Conservation (phyloP, 2,888 invertebrate genomes). For the Drosophila merina region DNA sequence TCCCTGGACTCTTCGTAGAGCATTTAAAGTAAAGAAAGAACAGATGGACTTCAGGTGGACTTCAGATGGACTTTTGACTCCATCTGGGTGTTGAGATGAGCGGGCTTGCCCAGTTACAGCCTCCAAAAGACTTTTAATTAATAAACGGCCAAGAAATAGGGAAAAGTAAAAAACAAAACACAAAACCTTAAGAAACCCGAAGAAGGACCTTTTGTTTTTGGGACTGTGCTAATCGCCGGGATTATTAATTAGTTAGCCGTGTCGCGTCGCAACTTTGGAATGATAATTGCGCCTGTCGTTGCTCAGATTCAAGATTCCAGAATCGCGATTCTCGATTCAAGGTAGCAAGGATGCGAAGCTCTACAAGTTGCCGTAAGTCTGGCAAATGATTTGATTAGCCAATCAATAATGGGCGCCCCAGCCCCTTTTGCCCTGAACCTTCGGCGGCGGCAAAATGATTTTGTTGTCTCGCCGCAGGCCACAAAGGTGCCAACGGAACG, state of each 20-base stretch:
- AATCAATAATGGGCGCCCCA: constrained; percentile 71
- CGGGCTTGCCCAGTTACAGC: constrained; percentile 53
- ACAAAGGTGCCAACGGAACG: constrained; percentile 80
- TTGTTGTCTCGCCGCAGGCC: constrained; percentile 83
- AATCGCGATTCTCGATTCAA: not conserved
- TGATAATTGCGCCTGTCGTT: constrained; percentile 75
- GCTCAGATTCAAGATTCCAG: constrained; percentile 21
- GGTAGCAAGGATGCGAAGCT: constrained; percentile 2
- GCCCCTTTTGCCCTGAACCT: constrained; percentile 6
- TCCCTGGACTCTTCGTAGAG: not conserved
- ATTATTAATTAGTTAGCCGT: constrained; percentile 72
- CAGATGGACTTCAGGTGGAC: constrained; percentile 8
- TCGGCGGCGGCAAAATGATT: constrained; percentile 81
- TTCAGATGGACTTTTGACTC: constrained; percentile 28
- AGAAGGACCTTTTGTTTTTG: constrained; percentile 24
- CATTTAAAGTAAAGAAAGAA: constrained; percentile 15
- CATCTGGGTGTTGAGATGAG: constrained; percentile 63
- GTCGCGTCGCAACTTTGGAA: constrained; percentile 63
- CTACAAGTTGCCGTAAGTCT: constrained; percentile 43
- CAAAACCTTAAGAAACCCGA: constrained; percentile 14
- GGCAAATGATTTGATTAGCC: constrained; percentile 77
- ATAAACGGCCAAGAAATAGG: constrained; percentile 53
- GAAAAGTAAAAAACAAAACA: not conserved
- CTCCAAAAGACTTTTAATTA: constrained; percentile 65
- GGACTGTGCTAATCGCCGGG: constrained; percentile 62